Evolutionary conservation across 2,113 vertebrate species (phyloP), one percentile per base, ranked within the genome.

Genomic region (Leptobrachium ailaonicum): DNA sequence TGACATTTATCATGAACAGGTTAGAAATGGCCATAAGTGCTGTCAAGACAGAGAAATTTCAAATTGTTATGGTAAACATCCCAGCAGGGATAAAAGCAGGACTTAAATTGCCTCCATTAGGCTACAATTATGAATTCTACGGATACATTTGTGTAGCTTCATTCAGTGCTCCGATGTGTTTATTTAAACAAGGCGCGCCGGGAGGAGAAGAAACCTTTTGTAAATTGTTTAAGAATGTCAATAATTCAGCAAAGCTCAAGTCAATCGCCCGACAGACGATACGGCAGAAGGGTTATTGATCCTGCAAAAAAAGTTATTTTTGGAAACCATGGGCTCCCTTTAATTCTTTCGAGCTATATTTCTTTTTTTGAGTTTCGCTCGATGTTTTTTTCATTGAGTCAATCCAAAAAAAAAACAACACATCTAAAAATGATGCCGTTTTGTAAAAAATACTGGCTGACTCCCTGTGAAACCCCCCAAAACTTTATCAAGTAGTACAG

Each of bases 41-140:
- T 87, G 75, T 83, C 82, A 85, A 80, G 85, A 88, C 84, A 84
- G 77, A 87, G 83, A 87, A 80, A 83, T 82, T 66, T 85, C 84
- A 83, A 90, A 85, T 78, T 83, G 83, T 86, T 88, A 89, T 85
- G 86, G 86, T 90, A 90, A 91, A 90, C 89, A 92, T 88, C 77
- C 78, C 78, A 41, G 82, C 41, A 70, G 76, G 83, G 88, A 88
- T 88, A 82, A 89, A 89, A 88, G 81, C 73, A 83, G 75, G 54
- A 78, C 83, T 85, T 87, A 78, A 89, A 90, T 74, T 75, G 80
- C 82, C 82, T 90, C 92, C 85, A 89, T 92, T 91, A 92, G 90
- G 87, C 84, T 83, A 80, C 83, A 90, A 91, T 94, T 90, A 92
- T 85, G 80, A 83, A 80, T 85, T 86, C 82, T 83, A 84, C 84